Evolutionary conservation across 2,888 invertebrate species (phyloP), one percentile per base, ranked within the genome.

Genomic region (Heliconius charithonia): DNA sequence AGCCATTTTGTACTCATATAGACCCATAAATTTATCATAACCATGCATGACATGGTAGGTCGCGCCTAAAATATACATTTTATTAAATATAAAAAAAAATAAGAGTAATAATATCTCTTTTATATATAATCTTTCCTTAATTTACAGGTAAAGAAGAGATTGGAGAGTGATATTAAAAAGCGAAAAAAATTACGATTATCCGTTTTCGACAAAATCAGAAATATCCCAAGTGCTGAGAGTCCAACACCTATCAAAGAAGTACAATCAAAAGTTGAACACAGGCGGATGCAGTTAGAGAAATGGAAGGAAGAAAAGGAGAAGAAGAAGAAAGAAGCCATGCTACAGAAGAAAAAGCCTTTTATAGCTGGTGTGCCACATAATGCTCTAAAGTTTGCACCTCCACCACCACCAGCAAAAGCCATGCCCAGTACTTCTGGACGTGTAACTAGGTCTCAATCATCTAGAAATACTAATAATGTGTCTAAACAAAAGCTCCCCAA

Each of bases 281-380:
- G 93, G 66, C 86, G 87, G 66, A 87, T 90, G 79, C 92, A 92
- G 80, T 83, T 95, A 2, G 89, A 91, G 78, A 93, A 91, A 87
- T 95, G 94, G 94, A 94, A 93, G 81, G 87, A 88, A 72, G 93
- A 93, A 51, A 95, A 91, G 78, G 90, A 90, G n/a, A 91, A 90
- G 78, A 88, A 89, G 76, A 93, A 91, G 80, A 90, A 89, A 45
- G 89, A 90, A 75, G 87, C 83, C 0, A 89, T 89, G 0, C 78
- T 86, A 3, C 85, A 88, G 4, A 94, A 93, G 79, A 92, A 91
- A 83, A 94, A 93, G 80, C 94, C 95, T 0, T 95, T 95, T 84
- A 22, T 93, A 3, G 82, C 88, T 0, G 93, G 93, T 25, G 87
- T 91, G 2, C 81, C 89, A 0, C 90, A 88, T 79, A 85, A 83